Conservation (phyloP, 2,797 vertebrate species). For the Oreortyx pictus region DNA sequence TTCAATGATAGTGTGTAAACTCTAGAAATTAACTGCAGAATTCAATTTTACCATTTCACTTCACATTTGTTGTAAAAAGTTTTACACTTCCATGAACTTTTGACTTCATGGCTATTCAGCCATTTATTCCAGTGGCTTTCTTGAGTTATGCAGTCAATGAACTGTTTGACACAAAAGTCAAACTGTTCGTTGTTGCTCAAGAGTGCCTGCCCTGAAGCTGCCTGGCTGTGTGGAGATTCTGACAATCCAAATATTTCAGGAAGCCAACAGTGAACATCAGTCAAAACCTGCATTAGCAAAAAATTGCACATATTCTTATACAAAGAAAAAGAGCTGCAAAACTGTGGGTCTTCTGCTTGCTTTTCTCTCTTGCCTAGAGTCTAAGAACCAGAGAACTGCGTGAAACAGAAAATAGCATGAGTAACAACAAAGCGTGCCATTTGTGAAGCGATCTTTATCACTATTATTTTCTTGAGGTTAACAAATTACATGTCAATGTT, state of each 20-base stretch:
- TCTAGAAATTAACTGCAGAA: background rate
- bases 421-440: background rate
- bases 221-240: background rate
- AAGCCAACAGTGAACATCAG: background rate
- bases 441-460: background rate
- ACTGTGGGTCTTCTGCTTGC: background rate
- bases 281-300: background rate
- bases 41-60: too few species aligned
- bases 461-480: background rate
- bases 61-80: too few species aligned
- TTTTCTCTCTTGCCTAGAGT: background rate
- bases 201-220: background rate
- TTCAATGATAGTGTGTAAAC: background rate
- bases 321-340: background rate
- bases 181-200: background rate
- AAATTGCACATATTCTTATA: background rate
- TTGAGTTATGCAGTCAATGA: background rate
- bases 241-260: background rate
- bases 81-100: background rate
- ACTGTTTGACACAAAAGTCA: constrained; percentile 33
- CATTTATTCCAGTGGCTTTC: background rate
- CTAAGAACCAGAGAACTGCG: background rate
- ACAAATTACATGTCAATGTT: background rate
- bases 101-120: background rate
- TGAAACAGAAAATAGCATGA: background rate